Conservation (phyloP, 1,140 invertebrate genomes). For the Acromyrmex echinatior region DNA sequence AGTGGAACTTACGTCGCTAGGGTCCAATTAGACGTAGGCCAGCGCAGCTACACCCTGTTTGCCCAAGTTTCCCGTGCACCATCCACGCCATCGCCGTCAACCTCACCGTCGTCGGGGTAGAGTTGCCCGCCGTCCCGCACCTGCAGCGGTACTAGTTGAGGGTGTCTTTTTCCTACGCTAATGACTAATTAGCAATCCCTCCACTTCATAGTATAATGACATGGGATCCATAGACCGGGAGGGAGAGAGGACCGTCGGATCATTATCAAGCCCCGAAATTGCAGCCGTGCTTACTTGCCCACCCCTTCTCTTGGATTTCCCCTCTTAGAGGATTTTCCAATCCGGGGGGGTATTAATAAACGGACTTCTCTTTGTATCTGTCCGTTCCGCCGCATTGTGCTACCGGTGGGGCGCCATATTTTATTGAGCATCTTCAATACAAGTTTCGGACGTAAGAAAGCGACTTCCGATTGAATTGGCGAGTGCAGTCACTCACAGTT, state of each 20-base stretch:
- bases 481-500: constrained; percentile 61
- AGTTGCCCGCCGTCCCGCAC: constrained; percentile 76
- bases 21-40: constrained; percentile 87
- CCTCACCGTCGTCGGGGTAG: constrained; percentile 66
- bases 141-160: constrained; percentile 74
- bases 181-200: constrained; percentile 87
- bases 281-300: constrained; percentile 66
- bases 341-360: constrained; percentile 48
- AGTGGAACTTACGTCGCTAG: constrained; percentile 87
- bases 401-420: constrained; percentile 28
- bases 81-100: constrained; percentile 39
- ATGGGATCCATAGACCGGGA: constrained; percentile 71
- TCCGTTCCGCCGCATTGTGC: not conserved
- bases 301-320: constrained; percentile 12
- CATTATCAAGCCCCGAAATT: constrained; percentile 83
- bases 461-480: constrained; percentile 35
- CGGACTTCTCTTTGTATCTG: constrained; percentile 29
- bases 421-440: constrained; percentile 58
- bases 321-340: not conserved
- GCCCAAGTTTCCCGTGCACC: constrained; percentile 83
- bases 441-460: constrained; percentile 35
- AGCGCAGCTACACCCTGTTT: constrained; percentile 85
- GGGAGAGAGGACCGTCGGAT: constrained; percentile 66
- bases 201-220: constrained; percentile 84
- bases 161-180: constrained; percentile 86